A percentile compares a stretch with the other conserved stretches of the same genome.
phyloP scores from a whole-genome alignment of 2,113 vertebrate genomes.

The Chionodraco myersi region DNA sequence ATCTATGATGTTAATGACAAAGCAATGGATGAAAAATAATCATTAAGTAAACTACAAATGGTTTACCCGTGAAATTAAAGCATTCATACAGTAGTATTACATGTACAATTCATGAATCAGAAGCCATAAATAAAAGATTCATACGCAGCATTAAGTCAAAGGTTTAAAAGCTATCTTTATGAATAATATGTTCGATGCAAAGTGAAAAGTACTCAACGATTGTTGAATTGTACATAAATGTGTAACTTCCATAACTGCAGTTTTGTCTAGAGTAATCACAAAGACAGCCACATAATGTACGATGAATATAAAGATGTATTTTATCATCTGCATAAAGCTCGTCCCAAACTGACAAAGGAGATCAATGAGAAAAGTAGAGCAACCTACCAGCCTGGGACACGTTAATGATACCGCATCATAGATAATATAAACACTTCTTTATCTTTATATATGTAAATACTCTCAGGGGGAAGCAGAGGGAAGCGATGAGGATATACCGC shows the following conservation, averaged over 20 bases:
- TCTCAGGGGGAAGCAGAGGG: conserved; percentile 26
- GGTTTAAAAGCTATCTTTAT: neutral
- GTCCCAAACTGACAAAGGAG: neutral
- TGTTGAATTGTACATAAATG: neutral
- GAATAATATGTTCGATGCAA: too few species aligned
- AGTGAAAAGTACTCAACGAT: too few species aligned
- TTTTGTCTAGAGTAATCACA: conserved; percentile 4
- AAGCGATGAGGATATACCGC: conserved; percentile 14
- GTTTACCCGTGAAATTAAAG: too few species aligned
- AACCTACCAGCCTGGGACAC: neutral
- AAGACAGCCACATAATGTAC: neutral
- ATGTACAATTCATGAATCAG: too few species aligned
- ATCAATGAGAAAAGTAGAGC: neutral
- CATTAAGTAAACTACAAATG: too few species aligned
- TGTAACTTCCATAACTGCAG: neutral
- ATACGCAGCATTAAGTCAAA: neutral
- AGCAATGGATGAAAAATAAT: too few species aligned
- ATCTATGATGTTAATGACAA: too few species aligned
- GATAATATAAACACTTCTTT: conserved; percentile 38
- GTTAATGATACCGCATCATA: conserved; percentile 20
- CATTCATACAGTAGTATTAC: too few species aligned
- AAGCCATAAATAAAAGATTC: neutral
- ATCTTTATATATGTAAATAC: conserved; percentile 22
- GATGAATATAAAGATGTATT: neutral
- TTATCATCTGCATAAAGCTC: neutral